phyloP scores from a whole-genome alignment of 2,888 invertebrate genomes.

The Acleris cristana region DNA sequence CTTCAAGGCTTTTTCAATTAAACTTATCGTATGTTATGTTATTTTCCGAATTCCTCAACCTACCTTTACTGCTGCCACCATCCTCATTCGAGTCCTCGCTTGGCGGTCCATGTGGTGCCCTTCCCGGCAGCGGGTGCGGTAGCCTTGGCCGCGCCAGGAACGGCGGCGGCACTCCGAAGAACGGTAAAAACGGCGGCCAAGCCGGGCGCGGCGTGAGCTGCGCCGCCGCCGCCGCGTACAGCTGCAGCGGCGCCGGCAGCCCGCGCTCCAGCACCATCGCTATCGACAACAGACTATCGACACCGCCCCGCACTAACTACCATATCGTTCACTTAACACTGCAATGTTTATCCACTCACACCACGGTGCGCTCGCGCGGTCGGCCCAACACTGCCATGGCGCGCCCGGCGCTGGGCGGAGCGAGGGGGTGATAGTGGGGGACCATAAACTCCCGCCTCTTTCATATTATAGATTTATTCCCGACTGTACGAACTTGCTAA shows the following conservation, averaged over 20 bases:
- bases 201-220: slow-evolving; percentile 82
- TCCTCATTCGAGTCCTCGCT: slow-evolving; percentile 84
- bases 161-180: slow-evolving; percentile 84
- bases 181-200: slow-evolving; percentile 85
- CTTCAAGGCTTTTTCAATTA: too few relatives aligned
- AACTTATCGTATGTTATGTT: too few relatives aligned
- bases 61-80: slow-evolving; percentile 80
- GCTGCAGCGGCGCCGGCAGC: slow-evolving; percentile 87
- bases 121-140: slow-evolving; percentile 68
- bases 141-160: slow-evolving; percentile 77
- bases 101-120: slow-evolving; percentile 79
- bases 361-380: slow-evolving; percentile 54
- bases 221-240: slow-evolving; percentile 88
- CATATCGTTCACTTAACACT: slow-evolving; percentile 30
- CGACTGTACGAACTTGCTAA: slow-evolving; percentile 69
- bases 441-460: slow-evolving; percentile 78
- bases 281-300: slow-evolving; percentile 66
- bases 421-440: too few relatives aligned
- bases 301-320: slow-evolving; percentile 56
- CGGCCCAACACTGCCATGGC: slow-evolving; percentile 77
- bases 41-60: slow-evolving; percentile 26
- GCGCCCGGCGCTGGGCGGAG: slow-evolving; percentile 71
- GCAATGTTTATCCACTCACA: slow-evolving; percentile 23
- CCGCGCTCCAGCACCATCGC: slow-evolving; percentile 87
- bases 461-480: slow-evolving; percentile 84